Evolutionary conservation across 1,140 invertebrate species (phyloP), one percentile per base, ranked within the genome.

Genomic region (Oryzaephilus surinamensis): DNA sequence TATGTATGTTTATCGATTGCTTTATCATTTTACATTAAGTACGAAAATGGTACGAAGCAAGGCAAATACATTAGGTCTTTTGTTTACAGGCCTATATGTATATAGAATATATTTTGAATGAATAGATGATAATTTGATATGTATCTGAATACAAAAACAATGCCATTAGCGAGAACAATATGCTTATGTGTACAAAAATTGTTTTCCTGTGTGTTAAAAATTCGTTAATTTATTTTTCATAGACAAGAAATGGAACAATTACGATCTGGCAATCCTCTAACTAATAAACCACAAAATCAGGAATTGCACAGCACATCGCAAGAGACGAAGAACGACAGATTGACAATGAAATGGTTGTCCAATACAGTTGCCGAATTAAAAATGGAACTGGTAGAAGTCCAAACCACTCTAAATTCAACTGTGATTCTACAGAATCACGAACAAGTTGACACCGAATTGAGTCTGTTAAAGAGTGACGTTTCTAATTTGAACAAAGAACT

Each of bases 301-400:
- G 12, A 17, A 27, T 26, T 30, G 40, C 15, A 38, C 32, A 12
- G 6, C 32, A 32, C 38, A 47, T 6, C 30, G n/a, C 43, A 41
- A n/a, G 49, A 57, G 34, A 53, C 56, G 15, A 62, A 57, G 40
- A 67, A 67, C 52, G 65, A 67, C 20, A 58, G 58, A 12, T 42
- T 66, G 24, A 66, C 62, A 1, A 23, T 65, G 13, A 62, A 65
- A 47, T 67, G 64, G 64, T 49, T 67, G 26, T 54, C 61, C 17
- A 53, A 53, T 21, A 38, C 51, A 7, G 45, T 67, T 6, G 33
- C 46, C 24, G 63, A 67, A 46, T 32, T 66, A 24, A 55, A 60
- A 33, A 54, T 46, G 5, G 65, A 67, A 53, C 35, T 65, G 10
- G 40, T 48, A 7, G 65, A 67, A 49, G 29, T 65, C n/a, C 60